Conservation (phyloP, 2,797 vertebrate species). For the Macropus fuliginosus region DNA sequence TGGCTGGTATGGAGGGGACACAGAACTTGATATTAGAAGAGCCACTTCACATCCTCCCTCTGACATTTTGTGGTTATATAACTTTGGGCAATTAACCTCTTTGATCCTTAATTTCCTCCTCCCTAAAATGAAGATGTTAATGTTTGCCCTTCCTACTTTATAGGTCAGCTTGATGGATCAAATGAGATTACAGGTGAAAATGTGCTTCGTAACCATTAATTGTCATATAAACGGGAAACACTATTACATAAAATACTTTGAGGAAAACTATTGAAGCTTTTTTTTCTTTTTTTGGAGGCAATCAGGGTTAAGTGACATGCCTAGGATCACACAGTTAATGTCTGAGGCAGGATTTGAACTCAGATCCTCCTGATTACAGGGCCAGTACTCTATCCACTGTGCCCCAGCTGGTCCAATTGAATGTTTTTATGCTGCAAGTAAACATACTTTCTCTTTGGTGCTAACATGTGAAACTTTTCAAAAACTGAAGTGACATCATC, state of each 20-base stretch:
- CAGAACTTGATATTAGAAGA: not conserved
- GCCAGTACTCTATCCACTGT: not conserved
- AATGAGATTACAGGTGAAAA: not conserved
- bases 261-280: not conserved
- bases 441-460: slow-evolving; percentile 20
- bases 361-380: not conserved
- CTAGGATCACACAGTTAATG: not conserved
- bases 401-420: not conserved
- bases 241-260: not conserved
- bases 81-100: not conserved
- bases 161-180: not conserved
- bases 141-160: not conserved
- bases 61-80: not conserved
- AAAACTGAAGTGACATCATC: not conserved
- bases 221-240: not conserved
- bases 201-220: not conserved
- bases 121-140: not conserved
- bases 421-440: not conserved
- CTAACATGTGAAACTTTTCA: not conserved
- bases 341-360: not conserved
- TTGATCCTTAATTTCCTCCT: not conserved
- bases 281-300: not conserved
- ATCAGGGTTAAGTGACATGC: not conserved
- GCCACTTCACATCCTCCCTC: not conserved
- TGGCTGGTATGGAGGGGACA: not conserved